Base-by-base conservation (phyloP, 1,140 invertebrate genomes). In the Apocrypta bakeri region DNA sequence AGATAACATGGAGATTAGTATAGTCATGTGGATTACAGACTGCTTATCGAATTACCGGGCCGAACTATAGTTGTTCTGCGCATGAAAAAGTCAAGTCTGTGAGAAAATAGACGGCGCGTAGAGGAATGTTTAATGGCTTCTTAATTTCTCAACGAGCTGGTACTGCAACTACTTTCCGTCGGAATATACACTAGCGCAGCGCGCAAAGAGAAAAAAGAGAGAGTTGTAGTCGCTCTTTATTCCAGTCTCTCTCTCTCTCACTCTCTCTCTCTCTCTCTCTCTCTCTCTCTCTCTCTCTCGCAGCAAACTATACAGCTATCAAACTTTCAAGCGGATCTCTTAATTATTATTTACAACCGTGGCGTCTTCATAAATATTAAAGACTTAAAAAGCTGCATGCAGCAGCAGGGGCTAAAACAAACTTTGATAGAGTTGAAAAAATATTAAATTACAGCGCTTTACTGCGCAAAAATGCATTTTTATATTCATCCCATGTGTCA, bases 311-410 rank as follows among this genome's bases (percentile, higher is more conserved):
- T 63, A 75, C 37, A 61, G 63, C 69, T 68, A 82, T 76, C 64
- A 76, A 82, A 82, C 40, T 76, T 82, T 76, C 63, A 69, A 33
- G 37, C 9, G 56, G 42, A 68, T 29, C 29, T 76, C 61, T 82
- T 82, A 76, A 82, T 82, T 82, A 82, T 82, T 82, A 82, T 82
- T 82, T 82, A 82, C 73, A 61, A 25, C 14, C 79, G 24, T n/a
- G 42, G 37, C 40, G 12, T 56, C 72, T 74, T 73, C 72, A 81
- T 81, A 81, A 81, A 81, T 81, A 81, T 81, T 64, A 68, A 79
- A 74, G 33, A 24, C 79, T 81, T 37, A 63, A 64, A 66, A 37
- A 37, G 33, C 33, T 37, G 33, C 2, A 9, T 37, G 33, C 33
- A 37, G 33, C n/a, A 42, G 37, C 27, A 68, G 64, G 31, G 17